A percentile compares a stretch with the other conserved stretches of the same genome.
phyloP scores from a whole-genome alignment of 1,140 invertebrate genomes.

The Dreissena rostriformis region DNA sequence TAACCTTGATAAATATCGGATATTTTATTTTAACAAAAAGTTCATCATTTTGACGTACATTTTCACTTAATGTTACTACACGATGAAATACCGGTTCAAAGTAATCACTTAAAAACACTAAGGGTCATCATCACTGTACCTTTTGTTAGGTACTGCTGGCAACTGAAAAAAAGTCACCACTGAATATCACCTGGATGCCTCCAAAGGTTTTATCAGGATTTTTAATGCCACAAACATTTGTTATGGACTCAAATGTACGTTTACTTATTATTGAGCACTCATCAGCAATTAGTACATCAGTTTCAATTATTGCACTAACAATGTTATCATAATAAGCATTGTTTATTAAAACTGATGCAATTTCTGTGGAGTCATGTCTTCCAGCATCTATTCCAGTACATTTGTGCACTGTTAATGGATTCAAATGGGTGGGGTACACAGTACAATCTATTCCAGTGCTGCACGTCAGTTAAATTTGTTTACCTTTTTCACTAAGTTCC shows the following conservation, averaged over 20 bases:
- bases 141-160: slow-evolving; percentile 33
- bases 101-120: slow-evolving; percentile 30
- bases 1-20: slow-evolving; percentile 1
- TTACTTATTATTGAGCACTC: slow-evolving; percentile 55
- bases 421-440: neutral
- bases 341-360: neutral
- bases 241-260: slow-evolving; percentile 36
- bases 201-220: slow-evolving; percentile 19
- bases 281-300: slow-evolving; percentile 38
- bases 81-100: slow-evolving; percentile 46
- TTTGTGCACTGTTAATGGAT: slow-evolving; percentile 34
- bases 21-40: slow-evolving; percentile 16
- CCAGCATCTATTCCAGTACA: slow-evolving; percentile 43
- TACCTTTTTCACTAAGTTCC: neutral
- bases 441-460: slow-evolving; percentile 34
- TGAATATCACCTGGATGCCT: slow-evolving; percentile 42
- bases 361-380: neutral
- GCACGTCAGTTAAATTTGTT: slow-evolving; percentile 24
- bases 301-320: slow-evolving; percentile 3
- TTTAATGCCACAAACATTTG: slow-evolving; percentile 43
- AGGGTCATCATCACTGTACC: slow-evolving; percentile 49
- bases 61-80: slow-evolving; percentile 21
- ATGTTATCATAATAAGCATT: slow-evolving; percentile 14
- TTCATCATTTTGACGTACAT: slow-evolving; percentile 26
- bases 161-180: slow-evolving; percentile 54